Evolutionary conservation across 2,797 vertebrate species (phyloP), one percentile per base, ranked within the genome.

Genomic region (Enteromius mattozi): DNA sequence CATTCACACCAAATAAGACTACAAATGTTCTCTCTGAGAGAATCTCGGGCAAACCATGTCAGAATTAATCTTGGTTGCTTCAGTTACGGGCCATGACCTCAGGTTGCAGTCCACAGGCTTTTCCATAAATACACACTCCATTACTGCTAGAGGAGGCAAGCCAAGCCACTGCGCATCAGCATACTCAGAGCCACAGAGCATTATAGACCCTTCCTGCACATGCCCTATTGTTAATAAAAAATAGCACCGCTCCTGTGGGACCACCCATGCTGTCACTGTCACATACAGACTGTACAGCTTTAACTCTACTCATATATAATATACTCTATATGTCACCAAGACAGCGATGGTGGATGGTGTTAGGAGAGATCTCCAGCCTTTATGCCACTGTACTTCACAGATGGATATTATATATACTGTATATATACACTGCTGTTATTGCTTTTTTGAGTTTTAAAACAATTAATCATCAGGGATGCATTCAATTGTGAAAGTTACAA

Each of bases 1-100:
- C 88, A 88, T 92, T 91, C 87, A 91, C 88, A 90, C 86, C 89
- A 92, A 93, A 93, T 91, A 89, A 92, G 89, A 82, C 88, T 87
- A 90, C 87, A 92, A 90, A 92, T 90, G 91, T 93, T 92, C 90
- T 91, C 92, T 90, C 90, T 89, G 89, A 40, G 88, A 40, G 79
- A 91, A 91, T 92, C 91, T 86, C 85, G 74, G 66, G 68, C 87
- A 83, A 90, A 88, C 40, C 33, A 91, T 68, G 84, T 92, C 92
- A 91, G 87, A 91, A 90, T 89, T 91, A 92, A 94, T 94, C 89
- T 91, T 89, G 88, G 80, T 76, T 2, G 61, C 84, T 78, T 42
- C 85, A 87, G 86, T 86, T 85, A 84, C 91, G 83, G 69, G 86
- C 85, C 82, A 83, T 78, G 82, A 85, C 89, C 89, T 85, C 84